Percentiles rank a stretch among this genome's conserved stretches.
These are phyloP conservation scores for Acrocephalus kingi DNA, from an alignment of 2,113 vertebrate species.

Conservation along the genomic window DNA sequence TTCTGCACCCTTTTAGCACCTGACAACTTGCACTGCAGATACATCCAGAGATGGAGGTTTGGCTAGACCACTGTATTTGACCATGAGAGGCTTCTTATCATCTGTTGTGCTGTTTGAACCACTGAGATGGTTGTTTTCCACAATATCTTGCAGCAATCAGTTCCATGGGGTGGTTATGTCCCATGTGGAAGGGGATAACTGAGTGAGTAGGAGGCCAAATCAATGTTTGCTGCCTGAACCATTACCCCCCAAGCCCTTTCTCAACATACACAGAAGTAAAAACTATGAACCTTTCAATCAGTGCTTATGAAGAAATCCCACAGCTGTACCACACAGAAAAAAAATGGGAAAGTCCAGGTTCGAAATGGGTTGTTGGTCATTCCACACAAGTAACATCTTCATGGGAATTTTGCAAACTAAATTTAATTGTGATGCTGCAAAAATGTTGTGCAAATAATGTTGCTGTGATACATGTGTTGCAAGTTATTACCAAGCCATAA, in stretches of 20 bases:
- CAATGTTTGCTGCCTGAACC: background rate
- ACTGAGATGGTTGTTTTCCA: background rate
- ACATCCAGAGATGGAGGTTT: background rate
- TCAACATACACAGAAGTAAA: background rate
- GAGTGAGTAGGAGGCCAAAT: background rate
- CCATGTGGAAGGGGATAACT: background rate
- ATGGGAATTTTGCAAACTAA: background rate
- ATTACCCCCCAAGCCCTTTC: background rate
- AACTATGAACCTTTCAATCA: background rate
- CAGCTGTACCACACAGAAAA: background rate
- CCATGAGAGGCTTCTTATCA: background rate
- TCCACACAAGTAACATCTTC: background rate
- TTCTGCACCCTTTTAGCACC: background rate
- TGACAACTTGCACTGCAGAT: background rate
- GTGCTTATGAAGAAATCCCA: background rate
- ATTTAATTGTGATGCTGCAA: background rate
- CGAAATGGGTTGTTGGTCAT: background rate
- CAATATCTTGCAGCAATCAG: background rate
- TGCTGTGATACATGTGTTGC: conserved; percentile 22
- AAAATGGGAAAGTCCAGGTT: background rate
- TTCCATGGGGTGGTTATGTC: background rate
- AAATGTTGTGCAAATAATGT: background rate
- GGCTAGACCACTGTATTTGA: background rate
- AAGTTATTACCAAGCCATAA: conserved; percentile 20
- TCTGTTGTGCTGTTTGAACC: background rate